These are phyloP conservation scores for Palythoa grandis DNA, from an alignment of 92 coral and sea anemone genomes.

Conservation along the genomic window DNA sequence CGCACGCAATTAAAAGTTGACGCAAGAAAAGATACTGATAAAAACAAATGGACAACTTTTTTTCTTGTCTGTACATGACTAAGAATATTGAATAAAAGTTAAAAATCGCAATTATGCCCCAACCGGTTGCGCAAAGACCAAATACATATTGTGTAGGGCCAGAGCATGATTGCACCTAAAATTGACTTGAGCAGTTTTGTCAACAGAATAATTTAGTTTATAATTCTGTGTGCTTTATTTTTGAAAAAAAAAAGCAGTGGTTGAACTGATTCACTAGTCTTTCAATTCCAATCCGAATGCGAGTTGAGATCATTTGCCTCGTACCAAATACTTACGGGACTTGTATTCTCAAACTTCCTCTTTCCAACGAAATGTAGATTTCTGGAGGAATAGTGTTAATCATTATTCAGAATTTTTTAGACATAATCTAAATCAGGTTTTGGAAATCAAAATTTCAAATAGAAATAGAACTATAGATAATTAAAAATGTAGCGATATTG, in stretches of 20 bases:
- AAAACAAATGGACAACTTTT: not conserved
- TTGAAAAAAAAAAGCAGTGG: not conserved
- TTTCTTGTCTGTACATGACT: not conserved
- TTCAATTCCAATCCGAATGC: not conserved
- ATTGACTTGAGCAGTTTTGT: not conserved
- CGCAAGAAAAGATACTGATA: constrained; percentile 1
- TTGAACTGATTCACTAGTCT: not conserved
- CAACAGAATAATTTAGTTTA: not conserved
- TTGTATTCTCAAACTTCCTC: not conserved
- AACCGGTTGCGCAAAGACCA: not conserved
- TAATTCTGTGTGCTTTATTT: not conserved
- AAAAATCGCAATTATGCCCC: not conserved
- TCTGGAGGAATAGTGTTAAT: not conserved
- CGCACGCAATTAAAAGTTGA: constrained; percentile 18
- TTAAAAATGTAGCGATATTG: not conserved
- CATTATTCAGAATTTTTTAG: not conserved
- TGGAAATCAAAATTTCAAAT: not conserved
- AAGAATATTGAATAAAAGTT: not conserved
- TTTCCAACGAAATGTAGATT: not conserved
- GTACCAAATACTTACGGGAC: not conserved
- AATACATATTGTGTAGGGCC: not conserved
- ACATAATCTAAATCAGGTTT: not conserved
- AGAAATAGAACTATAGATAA: not conserved
- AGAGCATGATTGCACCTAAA: not conserved
- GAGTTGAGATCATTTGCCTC: not conserved